Percentiles rank a stretch among this genome's conserved stretches.
Conservation (phyloP, 2,888 invertebrate genomes). For the Leptura quadrifasciata region DNA sequence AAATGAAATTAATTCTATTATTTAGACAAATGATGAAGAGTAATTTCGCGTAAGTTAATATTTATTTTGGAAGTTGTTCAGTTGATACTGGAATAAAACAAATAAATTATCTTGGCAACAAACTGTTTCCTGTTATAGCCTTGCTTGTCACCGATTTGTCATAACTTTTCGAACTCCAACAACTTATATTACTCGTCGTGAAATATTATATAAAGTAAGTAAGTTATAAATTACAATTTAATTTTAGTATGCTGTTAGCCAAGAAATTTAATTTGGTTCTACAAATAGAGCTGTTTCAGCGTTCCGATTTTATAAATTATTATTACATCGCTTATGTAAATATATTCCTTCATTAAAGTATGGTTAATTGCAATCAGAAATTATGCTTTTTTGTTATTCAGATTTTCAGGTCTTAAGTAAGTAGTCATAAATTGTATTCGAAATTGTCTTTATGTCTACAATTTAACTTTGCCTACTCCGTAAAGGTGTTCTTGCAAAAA, state of each 20-base stretch:
- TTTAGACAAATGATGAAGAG: conserved; percentile 11
- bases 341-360: too few relatives aligned
- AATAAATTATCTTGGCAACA: conserved; percentile 8
- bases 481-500: too few relatives aligned
- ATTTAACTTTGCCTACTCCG: too few relatives aligned
- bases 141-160: not conserved
- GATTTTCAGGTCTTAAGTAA: too few relatives aligned
- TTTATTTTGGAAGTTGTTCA: conserved; percentile 18
- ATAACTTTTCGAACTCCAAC: not conserved
- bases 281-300: not conserved
- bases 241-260: not conserved
- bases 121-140: not conserved
- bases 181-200: not conserved
- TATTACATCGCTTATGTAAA: too few relatives aligned
- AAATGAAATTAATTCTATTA: not conserved
- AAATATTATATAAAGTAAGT: not conserved
- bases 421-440: too few relatives aligned
- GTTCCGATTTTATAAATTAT: not conserved
- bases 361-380: too few relatives aligned
- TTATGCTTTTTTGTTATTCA: too few relatives aligned
- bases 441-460: too few relatives aligned
- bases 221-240: too few relatives aligned
- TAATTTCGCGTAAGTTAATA: not conserved
- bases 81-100: conserved; percentile 8
- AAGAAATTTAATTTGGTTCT: not conserved